phyloP scores from a whole-genome alignment of 2,113 vertebrate species.

The Urocynchramus pylzowi region DNA sequence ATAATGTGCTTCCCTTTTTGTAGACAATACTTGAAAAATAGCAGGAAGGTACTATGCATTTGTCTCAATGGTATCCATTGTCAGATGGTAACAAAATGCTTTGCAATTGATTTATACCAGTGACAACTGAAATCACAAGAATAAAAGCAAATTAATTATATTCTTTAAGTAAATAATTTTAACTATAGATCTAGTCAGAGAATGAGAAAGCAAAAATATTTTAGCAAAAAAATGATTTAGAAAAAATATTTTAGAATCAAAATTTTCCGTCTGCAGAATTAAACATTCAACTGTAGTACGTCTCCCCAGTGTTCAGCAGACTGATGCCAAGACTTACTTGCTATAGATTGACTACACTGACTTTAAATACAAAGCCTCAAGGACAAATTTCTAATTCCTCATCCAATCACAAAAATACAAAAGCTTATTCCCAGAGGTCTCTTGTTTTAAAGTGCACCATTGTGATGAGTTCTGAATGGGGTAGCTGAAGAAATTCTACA shows the following conservation, averaged over 20 bases:
- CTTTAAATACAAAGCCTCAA: not conserved
- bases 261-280: not conserved
- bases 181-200: not conserved
- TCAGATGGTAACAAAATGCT: not conserved
- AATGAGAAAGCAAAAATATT: not conserved
- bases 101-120: not conserved
- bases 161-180: not conserved
- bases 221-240: no score
- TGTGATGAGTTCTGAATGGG: not conserved
- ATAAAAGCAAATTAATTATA: not conserved
- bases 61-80: not conserved
- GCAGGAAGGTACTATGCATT: not conserved
- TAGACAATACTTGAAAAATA: not conserved
- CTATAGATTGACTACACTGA: not conserved
- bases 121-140: not conserved
- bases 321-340: not conserved
- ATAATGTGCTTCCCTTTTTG: not conserved
- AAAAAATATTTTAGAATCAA: not conserved
- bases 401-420: not conserved
- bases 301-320: not conserved
- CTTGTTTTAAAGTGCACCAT: not conserved
- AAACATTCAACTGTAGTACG: not conserved
- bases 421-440: not conserved
- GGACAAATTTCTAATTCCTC: not conserved
- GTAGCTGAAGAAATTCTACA: not conserved